Base-by-base conservation (phyloP, 2,797 vertebrate genomes). In the Danio aesculapii region DNA sequence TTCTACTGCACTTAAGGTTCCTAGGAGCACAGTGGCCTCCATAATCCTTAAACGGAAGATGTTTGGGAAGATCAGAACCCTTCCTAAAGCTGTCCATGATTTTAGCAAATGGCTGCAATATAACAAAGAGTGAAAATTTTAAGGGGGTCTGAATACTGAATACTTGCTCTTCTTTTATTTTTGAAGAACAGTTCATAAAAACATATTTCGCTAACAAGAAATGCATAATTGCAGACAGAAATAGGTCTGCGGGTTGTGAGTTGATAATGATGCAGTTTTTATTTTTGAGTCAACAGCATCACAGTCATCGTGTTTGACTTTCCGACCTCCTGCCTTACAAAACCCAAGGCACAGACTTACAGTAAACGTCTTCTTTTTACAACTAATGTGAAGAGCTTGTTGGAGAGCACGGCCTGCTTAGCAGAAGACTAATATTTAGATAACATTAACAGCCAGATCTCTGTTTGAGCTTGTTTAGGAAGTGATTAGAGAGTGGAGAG, bases 381-480 rank as follows among this genome's bases (percentile, higher is more conserved):
- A 44, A 78, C 62, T 44, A 53, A 71, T 57, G 43, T 70, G 53
- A 83, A 50, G 43, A 79, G 71, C 53, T 66, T 83, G 59, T 82
- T 73, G 61, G 71, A 52, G 10, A 68, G 50, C 6, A 50, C 46
- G 50, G 69, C 21, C 47, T 71, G 39, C 77, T 75, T 78, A 55
- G 63, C 41, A 52, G 59, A 78, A 83, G 67, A 78, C 81, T 70
- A 79, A 86, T 85, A 87, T 85, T 86, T 87, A 66, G 55, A 63
- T 76, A 78, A 75, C 30, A 73, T 59, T 77, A 74, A 76, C 70
- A 83, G 75, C 62, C 69, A 83, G 53, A 79, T 66, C 71, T 79
- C 46, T 83, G 53, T 79, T 84, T 61, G 53, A 72, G 77, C 59
- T 79, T 53, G 43, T 84, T 88, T 85, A 78, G 68, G 74, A 86